Conservation (phyloP, 1,140 invertebrate species). For the Dolichoris vasculosae region DNA sequence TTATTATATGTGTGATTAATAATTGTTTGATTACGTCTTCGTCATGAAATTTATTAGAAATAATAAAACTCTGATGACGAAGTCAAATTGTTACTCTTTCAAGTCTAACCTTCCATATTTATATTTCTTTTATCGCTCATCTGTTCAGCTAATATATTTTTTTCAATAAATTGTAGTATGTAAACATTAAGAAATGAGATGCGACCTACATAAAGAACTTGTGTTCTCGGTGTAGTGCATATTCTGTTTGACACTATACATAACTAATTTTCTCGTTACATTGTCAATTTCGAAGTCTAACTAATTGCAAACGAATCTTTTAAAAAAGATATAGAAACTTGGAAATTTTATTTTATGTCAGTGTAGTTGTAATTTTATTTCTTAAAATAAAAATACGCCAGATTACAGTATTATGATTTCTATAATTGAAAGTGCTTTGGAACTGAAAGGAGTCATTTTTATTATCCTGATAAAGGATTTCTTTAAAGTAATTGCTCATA, state of each 20-base stretch:
- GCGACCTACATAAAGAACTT: conserved; percentile 43
- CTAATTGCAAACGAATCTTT: neutral
- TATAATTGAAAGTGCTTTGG: no score
- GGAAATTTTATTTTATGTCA: neutral
- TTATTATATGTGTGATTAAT: no score
- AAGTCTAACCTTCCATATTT: conserved; percentile 7
- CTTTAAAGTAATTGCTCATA: no score
- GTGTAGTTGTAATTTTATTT: no score
- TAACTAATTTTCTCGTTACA: conserved; percentile 40
- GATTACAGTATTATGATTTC: no score
- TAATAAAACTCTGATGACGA: no score
- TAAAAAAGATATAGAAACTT: neutral
- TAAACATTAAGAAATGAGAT: conserved; percentile 42
- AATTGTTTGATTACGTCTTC: no score
- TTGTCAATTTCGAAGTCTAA: neutral
- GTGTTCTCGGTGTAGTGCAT: neutral
- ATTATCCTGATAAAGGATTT: no score
- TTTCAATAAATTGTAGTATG: neutral
- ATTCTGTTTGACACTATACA: neutral
- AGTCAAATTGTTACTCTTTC: conserved; percentile 17
- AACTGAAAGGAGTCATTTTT: no score
- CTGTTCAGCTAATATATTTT: conserved; percentile 30
- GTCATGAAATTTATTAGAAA: no score
- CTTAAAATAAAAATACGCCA: no score
- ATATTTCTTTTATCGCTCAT: neutral